Evolutionary conservation across 2,113 vertebrate genomes (phyloP).

Genomic region (Oxyruncus cristatus): DNA sequence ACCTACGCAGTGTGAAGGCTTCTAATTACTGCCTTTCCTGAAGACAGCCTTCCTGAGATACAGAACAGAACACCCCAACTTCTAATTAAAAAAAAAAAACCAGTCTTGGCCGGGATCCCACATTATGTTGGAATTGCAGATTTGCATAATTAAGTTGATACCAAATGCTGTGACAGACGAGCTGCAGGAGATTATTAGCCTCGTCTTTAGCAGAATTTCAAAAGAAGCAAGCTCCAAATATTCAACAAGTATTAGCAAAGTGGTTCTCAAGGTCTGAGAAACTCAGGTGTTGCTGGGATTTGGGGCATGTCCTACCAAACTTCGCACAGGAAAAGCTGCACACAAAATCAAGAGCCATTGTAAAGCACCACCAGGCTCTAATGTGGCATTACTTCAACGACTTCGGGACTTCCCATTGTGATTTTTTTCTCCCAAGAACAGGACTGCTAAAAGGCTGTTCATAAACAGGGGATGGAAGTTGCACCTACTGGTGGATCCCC

Average conservation of each 20-base stretch:
- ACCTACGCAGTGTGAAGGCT: neutral
- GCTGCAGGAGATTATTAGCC: neutral
- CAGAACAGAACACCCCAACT: neutral
- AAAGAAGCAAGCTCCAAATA: neutral
- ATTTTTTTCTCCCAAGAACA: neutral
- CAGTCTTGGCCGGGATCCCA: neutral
- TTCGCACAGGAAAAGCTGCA: neutral
- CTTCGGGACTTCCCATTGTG: too few relatives aligned
- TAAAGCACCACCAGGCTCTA: neutral
- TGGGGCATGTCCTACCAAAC: neutral
- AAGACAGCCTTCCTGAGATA: neutral
- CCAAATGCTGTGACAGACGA: neutral
- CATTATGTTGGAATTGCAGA: neutral
- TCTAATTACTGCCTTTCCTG: neutral
- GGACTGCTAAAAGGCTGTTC: neutral
- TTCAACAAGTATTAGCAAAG: neutral
- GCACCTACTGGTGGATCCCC: neutral
- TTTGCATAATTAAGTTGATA: neutral
- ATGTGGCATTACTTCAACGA: neutral
- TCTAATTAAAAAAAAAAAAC: neutral
- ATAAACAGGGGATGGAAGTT: neutral
- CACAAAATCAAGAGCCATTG: rapidly evolving
- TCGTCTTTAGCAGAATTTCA: neutral
- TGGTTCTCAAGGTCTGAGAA: neutral
- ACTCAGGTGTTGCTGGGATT: neutral